phyloP scores from a whole-genome alignment of 2,888 invertebrate genomes.

The Cynaeus angustus region DNA sequence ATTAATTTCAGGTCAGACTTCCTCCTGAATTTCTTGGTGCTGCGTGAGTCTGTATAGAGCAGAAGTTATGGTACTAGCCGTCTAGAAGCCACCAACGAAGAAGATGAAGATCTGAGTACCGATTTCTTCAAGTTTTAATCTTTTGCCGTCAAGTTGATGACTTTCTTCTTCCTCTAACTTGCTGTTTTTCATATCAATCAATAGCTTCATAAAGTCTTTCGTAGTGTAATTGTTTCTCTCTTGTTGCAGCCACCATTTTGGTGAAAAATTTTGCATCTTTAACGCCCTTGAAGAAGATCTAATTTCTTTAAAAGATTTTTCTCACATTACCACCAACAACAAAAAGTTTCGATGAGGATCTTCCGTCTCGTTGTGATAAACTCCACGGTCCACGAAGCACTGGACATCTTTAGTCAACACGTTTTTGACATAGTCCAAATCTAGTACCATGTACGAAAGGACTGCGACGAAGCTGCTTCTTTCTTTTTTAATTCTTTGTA shows the following conservation, averaged over 20 bases:
- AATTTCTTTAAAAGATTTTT: too few species aligned
- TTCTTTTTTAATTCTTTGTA: conserved; percentile 10
- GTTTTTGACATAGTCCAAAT: conserved; percentile 63
- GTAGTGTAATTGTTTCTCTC: conserved; percentile 55
- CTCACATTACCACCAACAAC: too few species aligned
- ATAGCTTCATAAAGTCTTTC: conserved; percentile 59
- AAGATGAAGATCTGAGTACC: conserved; percentile 45
- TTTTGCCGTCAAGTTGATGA: conserved; percentile 8
- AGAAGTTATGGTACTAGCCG: conserved; percentile 55
- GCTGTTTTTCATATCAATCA: conserved; percentile 58
- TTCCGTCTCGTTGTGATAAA: conserved; percentile 76
- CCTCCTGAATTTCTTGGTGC: conserved; percentile 53
- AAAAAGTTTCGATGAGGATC: too few species aligned
- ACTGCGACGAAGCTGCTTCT: background rate
- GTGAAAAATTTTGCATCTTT: too few species aligned
- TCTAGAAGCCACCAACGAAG: conserved; percentile 55
- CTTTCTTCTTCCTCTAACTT: background rate
- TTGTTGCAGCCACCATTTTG: conserved; percentile 56
- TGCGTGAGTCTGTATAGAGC: conserved; percentile 53
- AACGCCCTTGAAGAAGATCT: too few species aligned
- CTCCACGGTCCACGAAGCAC: conserved; percentile 77
- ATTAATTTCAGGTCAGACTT: conserved; percentile 51
- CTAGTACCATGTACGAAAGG: conserved; percentile 50
- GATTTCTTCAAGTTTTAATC: conserved; percentile 16
- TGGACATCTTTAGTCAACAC: conserved; percentile 76